A percentile compares a stretch with the other conserved stretches of the same genome.
phyloP scores from a whole-genome alignment of 2,797 vertebrate species.

The Poecilia picta region DNA sequence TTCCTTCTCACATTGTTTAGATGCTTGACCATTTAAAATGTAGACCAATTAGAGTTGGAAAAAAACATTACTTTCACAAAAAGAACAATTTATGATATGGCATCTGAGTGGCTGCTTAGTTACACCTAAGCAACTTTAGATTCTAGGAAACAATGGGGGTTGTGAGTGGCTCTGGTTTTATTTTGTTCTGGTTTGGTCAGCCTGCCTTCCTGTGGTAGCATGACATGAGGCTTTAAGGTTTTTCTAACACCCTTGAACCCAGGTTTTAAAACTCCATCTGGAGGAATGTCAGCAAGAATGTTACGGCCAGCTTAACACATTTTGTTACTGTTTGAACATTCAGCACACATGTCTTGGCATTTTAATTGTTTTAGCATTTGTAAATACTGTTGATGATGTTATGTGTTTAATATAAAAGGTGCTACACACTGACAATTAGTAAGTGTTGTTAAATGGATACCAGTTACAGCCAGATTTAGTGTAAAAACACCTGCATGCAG shows the following conservation, averaged over 20 bases:
- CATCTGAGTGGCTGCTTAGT: not conserved
- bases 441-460: not conserved
- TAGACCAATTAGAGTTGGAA: not conserved
- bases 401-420: slow-evolving; percentile 6
- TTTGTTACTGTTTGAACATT: slow-evolving; percentile 4
- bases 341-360: not conserved
- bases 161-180: slow-evolving; percentile 14
- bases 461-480: not conserved
- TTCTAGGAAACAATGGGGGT: not conserved
- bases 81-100: not conserved
- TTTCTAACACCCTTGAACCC: slow-evolving; percentile 24
- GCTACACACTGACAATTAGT: not conserved
- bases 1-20: slow-evolving; percentile 18
- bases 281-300: slow-evolving; percentile 20
- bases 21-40: not conserved
- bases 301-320: not conserved
- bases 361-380: not conserved
- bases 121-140: not conserved
- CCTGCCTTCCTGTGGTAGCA: slow-evolving; percentile 12
- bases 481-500: not conserved
- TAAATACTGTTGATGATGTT: not conserved
- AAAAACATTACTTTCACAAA: not conserved
- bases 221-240: slow-evolving; percentile 48
- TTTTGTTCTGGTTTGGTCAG: slow-evolving; percentile 35
- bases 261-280: slow-evolving; percentile 18